A percentile compares a stretch with the other conserved stretches of the same genome.
Evolutionary conservation across 2,888 invertebrate genomes (phyloP).

Genomic region (Lepidocyrtoides sp.): DNA sequence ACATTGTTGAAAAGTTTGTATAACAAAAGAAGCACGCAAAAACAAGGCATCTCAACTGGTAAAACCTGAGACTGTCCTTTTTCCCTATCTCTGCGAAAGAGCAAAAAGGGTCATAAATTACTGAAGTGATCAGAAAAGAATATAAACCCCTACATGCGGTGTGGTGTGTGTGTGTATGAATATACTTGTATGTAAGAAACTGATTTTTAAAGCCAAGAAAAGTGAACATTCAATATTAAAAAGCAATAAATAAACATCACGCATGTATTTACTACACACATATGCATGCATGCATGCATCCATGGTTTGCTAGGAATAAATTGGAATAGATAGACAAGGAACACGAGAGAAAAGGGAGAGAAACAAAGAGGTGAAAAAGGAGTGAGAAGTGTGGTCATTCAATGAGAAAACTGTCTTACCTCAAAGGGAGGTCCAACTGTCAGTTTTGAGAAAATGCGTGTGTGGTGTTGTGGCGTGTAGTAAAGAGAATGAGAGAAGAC

Average conservation of each 20-base stretch:
- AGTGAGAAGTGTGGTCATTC: conserved; percentile 72
- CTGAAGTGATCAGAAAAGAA: conserved; percentile 73
- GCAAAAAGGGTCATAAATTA: conserved; percentile 72
- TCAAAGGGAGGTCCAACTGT: conserved; percentile 78
- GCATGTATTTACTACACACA: neutral
- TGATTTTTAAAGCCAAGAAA: conserved; percentile 4
- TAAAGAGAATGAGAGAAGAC: conserved; percentile 4
- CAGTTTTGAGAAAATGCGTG: conserved; percentile 71
- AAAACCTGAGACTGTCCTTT: conserved; percentile 64
- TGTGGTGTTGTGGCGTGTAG: conserved; percentile 61
- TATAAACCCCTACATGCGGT: conserved; percentile 67
- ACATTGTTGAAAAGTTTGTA: conserved; percentile 62
- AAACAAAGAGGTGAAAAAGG: conserved; percentile 51
- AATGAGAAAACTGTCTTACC: conserved; percentile 75
- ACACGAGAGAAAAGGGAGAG: conserved; percentile 6
- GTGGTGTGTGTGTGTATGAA: neutral
- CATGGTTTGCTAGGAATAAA: neutral
- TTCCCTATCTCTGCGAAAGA: neutral
- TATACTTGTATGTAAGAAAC: neutral
- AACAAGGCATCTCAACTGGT: neutral
- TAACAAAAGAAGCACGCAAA: conserved; percentile 49
- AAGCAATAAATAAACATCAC: conserved; percentile 45
- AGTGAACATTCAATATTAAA: conserved; percentile 46
- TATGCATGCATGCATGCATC: neutral
- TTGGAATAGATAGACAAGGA: conserved; percentile 22